phyloP scores from a whole-genome alignment of 2,888 invertebrate species.

The Drosophila maculinotata region DNA sequence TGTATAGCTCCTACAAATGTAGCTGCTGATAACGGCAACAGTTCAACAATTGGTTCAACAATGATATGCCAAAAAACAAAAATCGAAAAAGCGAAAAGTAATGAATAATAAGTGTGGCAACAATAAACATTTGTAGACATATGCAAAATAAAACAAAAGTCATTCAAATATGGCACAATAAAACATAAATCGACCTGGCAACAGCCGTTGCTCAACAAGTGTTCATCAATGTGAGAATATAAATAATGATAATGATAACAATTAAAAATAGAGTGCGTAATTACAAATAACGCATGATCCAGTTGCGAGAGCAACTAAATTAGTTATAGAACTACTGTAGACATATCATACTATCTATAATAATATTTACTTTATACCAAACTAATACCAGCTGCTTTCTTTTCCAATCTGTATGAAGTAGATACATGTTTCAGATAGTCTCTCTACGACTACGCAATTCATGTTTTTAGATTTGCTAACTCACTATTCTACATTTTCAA shows the following conservation, averaged over 20 bases:
- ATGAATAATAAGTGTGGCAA: background rate
- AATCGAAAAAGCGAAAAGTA: background rate
- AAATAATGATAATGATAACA: background rate
- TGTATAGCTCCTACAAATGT: background rate
- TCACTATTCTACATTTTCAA: too few relatives aligned
- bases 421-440: too few relatives aligned
- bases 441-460: too few relatives aligned
- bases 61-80: background rate
- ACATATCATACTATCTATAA: too few relatives aligned
- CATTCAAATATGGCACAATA: background rate
- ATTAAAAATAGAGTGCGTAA: background rate
- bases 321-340: too few relatives aligned
- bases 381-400: too few relatives aligned
- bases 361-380: too few relatives aligned
- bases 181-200: slow-evolving; percentile 14
- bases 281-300: background rate
- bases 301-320: too few relatives aligned
- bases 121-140: background rate
- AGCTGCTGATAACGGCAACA: slow-evolving; percentile 18
- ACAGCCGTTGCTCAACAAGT: slow-evolving; percentile 11
- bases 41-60: slow-evolving; percentile 25
- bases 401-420: too few relatives aligned
- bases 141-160: background rate
- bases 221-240: too few relatives aligned
- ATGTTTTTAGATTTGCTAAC: too few relatives aligned